Evolutionary conservation across 2,888 invertebrate species (phyloP), one percentile per base, ranked within the genome.

Genomic region (Bugulina stolonifera): DNA sequence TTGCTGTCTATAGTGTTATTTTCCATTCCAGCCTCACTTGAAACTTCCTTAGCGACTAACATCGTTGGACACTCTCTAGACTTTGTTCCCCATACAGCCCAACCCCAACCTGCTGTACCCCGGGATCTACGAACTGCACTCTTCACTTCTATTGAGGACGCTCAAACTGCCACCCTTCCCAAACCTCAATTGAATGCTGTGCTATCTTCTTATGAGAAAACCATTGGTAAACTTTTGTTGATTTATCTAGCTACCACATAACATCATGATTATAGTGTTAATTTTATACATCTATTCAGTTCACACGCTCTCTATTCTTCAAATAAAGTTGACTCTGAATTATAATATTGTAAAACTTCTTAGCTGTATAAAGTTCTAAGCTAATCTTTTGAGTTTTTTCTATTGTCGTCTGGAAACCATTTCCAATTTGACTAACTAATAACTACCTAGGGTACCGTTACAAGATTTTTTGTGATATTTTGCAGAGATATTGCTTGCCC

Each of bases 171-270:
- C 1, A 79, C 81, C 5, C 76, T 83, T 55, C 81, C 82, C 1
- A 76, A 77, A 69, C 79, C 81, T 22, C 82, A 83, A 75, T 76
- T 83, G 3, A 77, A 77, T 14, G 78, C 79, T 32, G 82, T 83
- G 58, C 77, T 83, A 34, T 73, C 78, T 1, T 82, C 83, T 3
- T 83, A 83, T 74, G 80, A 81, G 73, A 83, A 82, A 73, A 81
- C 83, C 35, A 83, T 83, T 72, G 82, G 83, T 82, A 72, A 69
- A 76, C n/a, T n/a, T n/a, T n/a, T n/a, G n/a, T n/a, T n/a, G n/a
- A n/a, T n/a, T n/a, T n/a, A n/a, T n/a, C n/a, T n/a, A n/a, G n/a
- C n/a, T n/a, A n/a, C n/a, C n/a, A n/a, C n/a, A n/a, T n/a, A n/a
- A n/a, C n/a, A n/a, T n/a, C n/a, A n/a, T n/a, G n/a, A n/a, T n/a